These are phyloP conservation scores for Ostrea edulis DNA, from an alignment of 1,140 invertebrate genomes.

Conservation along the genomic window DNA sequence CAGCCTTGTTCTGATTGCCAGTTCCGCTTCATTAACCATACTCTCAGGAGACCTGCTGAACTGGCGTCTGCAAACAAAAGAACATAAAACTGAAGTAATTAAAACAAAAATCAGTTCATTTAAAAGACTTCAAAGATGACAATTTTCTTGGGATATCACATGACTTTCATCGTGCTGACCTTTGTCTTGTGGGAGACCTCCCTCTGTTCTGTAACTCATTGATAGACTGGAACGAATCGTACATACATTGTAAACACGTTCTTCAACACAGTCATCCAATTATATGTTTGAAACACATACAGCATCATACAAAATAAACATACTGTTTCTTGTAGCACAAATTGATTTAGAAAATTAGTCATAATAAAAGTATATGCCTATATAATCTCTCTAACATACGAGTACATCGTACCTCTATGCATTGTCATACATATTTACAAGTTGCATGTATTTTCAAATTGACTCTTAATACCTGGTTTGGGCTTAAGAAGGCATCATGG, in stretches of 20 bases:
- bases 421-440: neutral
- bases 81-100: neutral
- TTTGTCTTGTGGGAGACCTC: constrained; percentile 22
- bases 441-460: neutral
- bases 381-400: too few species aligned
- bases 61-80: neutral
- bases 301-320: too few species aligned
- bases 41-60: constrained; percentile 47
- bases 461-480: neutral
- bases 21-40: constrained; percentile 52
- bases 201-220: constrained; percentile 21
- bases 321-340: too few species aligned
- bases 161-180: neutral
- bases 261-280: too few species aligned
- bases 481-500: neutral
- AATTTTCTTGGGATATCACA: neutral
- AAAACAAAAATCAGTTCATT: neutral
- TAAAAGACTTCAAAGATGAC: neutral
- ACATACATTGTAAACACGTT: too few species aligned
- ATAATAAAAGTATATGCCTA: too few species aligned
- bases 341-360: too few species aligned
- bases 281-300: too few species aligned
- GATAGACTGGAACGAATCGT: neutral
- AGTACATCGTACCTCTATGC: neutral
- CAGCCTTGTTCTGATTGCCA: constrained; percentile 47